Evolutionary conservation across 92 coral and sea anemone species (phyloP).

Genomic region (Phenganax stokvisi): DNA sequence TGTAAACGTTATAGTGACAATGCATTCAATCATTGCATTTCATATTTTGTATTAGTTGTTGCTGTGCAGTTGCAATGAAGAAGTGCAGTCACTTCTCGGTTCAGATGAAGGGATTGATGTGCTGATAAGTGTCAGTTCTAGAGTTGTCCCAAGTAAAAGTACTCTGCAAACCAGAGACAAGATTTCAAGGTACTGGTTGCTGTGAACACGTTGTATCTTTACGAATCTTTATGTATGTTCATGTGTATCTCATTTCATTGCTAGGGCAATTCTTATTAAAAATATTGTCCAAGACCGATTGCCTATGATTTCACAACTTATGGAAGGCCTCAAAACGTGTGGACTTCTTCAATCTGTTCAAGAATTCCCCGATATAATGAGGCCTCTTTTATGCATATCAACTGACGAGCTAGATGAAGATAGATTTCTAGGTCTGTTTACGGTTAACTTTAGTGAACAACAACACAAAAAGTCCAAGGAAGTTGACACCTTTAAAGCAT

Average conservation of each 20-base stretch:
- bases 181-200: slow-evolving; percentile 27
- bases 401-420: slow-evolving; percentile 46
- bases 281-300: slow-evolving; percentile 45
- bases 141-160: slow-evolving; percentile 48
- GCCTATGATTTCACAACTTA: slow-evolving; percentile 57
- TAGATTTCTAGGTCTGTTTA: slow-evolving; percentile 42
- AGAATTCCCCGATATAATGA: slow-evolving; percentile 42
- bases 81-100: slow-evolving; percentile 45
- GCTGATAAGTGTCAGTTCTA: slow-evolving; percentile 36
- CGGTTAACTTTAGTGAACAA: slow-evolving; percentile 43
- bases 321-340: slow-evolving; percentile 44
- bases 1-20: no score
- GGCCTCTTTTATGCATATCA: slow-evolving; percentile 38
- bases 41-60: slow-evolving; percentile 35
- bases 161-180: slow-evolving; percentile 40
- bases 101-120: slow-evolving; percentile 49
- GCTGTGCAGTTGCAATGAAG: slow-evolving; percentile 32
- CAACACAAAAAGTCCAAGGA: slow-evolving; percentile 51
- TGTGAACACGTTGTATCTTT: no score
- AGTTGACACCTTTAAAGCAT: slow-evolving; percentile 44
- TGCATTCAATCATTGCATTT: background rate
- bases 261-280: slow-evolving; percentile 42
- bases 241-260: background rate
- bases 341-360: slow-evolving; percentile 39
- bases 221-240: background rate